These are phyloP conservation scores for Candoia aspera DNA, from an alignment of 2,113 vertebrate genomes.

Conservation along the genomic window DNA sequence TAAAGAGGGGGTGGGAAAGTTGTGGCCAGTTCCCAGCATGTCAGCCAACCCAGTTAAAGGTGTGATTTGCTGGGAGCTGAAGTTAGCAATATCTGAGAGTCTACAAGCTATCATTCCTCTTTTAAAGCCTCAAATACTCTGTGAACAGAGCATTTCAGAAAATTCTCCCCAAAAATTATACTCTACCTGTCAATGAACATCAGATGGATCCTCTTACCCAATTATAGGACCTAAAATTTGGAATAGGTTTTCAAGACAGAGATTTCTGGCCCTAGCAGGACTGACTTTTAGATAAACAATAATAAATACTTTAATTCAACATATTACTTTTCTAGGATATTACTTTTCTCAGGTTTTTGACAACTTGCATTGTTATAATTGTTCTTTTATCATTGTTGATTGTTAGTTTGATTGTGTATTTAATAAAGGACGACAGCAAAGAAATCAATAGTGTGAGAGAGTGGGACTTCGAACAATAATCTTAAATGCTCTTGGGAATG, in stretches of 20 bases:
- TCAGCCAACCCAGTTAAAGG: no score
- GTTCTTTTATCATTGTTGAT: not conserved
- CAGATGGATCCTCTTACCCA: no score
- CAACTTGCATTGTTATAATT: not conserved
- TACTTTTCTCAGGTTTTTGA: not conserved
- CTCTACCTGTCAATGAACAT: no score
- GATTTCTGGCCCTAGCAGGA: not conserved
- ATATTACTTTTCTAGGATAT: not conserved
- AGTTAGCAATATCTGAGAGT: no score
- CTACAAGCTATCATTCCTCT: not conserved
- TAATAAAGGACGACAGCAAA: not conserved
- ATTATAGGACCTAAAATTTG: not conserved
- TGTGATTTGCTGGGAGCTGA: not conserved
- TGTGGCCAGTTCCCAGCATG: no score
- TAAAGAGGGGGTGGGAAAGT: no score
- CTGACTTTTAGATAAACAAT: not conserved
- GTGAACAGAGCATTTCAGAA: not conserved
- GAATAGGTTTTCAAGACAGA: not conserved
- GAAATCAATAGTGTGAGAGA: not conserved
- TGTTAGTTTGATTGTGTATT: not conserved
- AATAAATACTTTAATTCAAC: not conserved
- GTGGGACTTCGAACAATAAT: not conserved
- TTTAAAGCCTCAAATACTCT: not conserved
- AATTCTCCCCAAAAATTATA: not conserved
- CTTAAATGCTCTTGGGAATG: slow-evolving; percentile 3